phyloP scores from a whole-genome alignment of 2,888 invertebrate genomes.

The Glyphotaelius pellucidus region DNA sequence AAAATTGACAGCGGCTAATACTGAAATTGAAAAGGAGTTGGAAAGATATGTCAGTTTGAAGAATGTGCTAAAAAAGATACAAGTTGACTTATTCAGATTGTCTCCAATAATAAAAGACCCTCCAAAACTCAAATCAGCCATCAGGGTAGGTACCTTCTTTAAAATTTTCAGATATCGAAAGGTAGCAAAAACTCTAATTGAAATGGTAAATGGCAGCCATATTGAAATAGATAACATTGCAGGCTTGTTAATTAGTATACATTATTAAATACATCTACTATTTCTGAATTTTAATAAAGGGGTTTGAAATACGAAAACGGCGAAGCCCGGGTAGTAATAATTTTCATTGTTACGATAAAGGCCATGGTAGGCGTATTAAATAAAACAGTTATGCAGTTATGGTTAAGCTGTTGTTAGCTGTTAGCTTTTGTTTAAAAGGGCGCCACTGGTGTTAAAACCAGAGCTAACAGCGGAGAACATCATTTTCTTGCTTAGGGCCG shows the following conservation, averaged over 20 bases:
- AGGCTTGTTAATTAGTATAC: too few relatives aligned
- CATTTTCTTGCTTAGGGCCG: too few relatives aligned
- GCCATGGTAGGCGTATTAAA: too few relatives aligned
- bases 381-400: too few relatives aligned
- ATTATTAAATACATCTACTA: too few relatives aligned
- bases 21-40: constrained; percentile 83
- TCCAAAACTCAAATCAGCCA: constrained; percentile 77
- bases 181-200: background rate
- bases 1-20: constrained; percentile 84
- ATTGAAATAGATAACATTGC: background rate
- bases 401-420: too few relatives aligned
- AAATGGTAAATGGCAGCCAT: background rate
- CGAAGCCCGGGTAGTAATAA: too few relatives aligned
- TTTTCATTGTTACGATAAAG: too few relatives aligned
- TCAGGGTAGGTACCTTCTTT: constrained; percentile 73
- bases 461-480: too few relatives aligned
- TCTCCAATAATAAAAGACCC: constrained; percentile 89
- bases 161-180: background rate
- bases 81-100: constrained; percentile 88
- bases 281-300: background rate
- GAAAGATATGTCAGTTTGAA: constrained; percentile 79
- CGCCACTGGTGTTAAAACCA: too few relatives aligned
- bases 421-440: too few relatives aligned
- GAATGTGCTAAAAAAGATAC: constrained; percentile 84
- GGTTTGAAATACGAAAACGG: too few relatives aligned